Base-by-base conservation (phyloP, 2,113 vertebrate species). In the Gavialis gangeticus region DNA sequence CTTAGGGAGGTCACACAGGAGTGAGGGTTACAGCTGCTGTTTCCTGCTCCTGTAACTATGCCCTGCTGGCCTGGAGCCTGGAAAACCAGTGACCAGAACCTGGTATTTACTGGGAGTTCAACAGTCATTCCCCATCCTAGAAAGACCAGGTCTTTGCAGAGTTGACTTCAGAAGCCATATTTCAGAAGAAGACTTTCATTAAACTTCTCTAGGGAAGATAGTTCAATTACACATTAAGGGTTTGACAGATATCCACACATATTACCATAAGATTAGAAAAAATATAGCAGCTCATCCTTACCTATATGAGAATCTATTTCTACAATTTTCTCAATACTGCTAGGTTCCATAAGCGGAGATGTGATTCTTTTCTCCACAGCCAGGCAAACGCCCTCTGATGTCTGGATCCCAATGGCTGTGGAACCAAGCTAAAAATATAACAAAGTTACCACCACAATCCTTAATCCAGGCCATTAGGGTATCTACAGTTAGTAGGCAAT, bases 291-390 rank as follows among this genome's bases (percentile, higher is more conserved):
- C 63, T 19, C 15, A 59, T 89, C 82, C 95, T 98, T 94, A 99
- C 99, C 99, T 75, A 99, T 99, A 96, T 99, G 99, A 90, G 98
- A 98, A 96, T 99, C 99, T 2, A 99, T 99, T 97, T 99, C 99
- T 46, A 99, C 99, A 0, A 99, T 99, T 97, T 99, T 99, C 98
- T 99, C 99, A 22, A 99, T 99, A 98, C 99, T 99, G 98, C 98
- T 99, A 91, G 99, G 99, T 91, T 99, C 99, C 99, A 99, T 99
- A 56, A 99, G 98, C 0, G 99, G 99, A 37, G 99, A 99, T 19
- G 99, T 99, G 96, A 99, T 99, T 97, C 99, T 98, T 97, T 99
- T 99, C 93, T 99, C 99, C 95, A 99, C 99, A 1, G 99, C 99
- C 96, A 99, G 98, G 96, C 99, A 99, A 12, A 99, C 99, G 0